Evolutionary conservation across 2,113 vertebrate genomes (phyloP), one percentile per base, ranked within the genome.

Genomic region (Paramormyrops kingsleyae): DNA sequence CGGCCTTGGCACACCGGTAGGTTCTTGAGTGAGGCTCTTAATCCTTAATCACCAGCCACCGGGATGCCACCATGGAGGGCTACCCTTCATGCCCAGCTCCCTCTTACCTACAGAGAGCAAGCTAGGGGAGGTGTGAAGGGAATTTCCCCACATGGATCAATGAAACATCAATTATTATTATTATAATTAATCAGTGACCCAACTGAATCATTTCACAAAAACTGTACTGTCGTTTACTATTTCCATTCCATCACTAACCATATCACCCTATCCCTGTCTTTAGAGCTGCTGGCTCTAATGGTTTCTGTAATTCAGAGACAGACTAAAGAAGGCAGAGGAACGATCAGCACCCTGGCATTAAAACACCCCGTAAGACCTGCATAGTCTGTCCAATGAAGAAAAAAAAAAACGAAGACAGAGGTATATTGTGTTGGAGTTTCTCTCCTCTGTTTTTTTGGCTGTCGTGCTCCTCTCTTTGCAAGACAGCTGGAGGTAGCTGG

Each of bases 401-500:
- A 0, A 19, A 15, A 74, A 77, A 35, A 49, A 49, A 47, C 1
- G 2, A 50, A 86, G 83, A 86, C 39, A 35, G 24, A 53, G 39
- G 59, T 66, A 27, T 83, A 27, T 27, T 31, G 56, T 49, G n/a
- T 87, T 42, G 24, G 17, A 19, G 35, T 42, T 80, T 47, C 21
- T 74, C 86, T 89, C 88, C 39, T 31, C 24, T 70, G 44, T 49
- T 50, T 50, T 88, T 56, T 27, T 24, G 66, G 86, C 21, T 52
- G 21, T 70, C 70, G 21, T 59, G 24, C 47, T 83, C 66, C 66
- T n/a, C 70, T 88, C 77, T 7, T 85, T 39, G 47, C 59, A 44
- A 52, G 80, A 89, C 90, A 86, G 90, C 59, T 59, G 7, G 42
- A 74, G 56, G 74, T 21, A 44, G 74, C 24, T n/a, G n/a, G n/a